A percentile compares a stretch with the other conserved stretches of the same genome.
Evolutionary conservation across 2,888 invertebrate species (phyloP).

Genomic region (Ditylenchus weischeri): DNA sequence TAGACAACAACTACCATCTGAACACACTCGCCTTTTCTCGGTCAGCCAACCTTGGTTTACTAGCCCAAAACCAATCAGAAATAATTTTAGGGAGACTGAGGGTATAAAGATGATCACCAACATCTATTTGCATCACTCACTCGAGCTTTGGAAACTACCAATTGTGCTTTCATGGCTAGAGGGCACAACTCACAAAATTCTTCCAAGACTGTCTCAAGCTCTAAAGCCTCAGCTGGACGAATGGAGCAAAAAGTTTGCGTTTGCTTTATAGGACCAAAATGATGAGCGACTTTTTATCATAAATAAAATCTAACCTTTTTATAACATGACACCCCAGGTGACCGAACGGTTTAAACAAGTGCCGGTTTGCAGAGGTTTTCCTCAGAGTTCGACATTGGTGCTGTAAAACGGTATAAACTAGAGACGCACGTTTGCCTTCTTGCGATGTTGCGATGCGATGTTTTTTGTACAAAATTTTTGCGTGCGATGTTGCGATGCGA

Average conservation of each 20-base stretch:
- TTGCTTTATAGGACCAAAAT: background rate
- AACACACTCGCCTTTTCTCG: conserved; percentile 24
- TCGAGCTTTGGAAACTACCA: conserved; percentile 74
- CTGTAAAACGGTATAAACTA: no score
- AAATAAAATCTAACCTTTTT: no score
- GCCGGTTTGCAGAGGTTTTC: no score
- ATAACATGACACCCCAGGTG: no score
- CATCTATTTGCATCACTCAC: conserved; percentile 71
- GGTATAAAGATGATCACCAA: conserved; percentile 71
- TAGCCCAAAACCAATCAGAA: no score
- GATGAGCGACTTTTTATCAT: background rate
- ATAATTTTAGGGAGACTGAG: conserved; percentile 41
- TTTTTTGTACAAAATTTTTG: no score
- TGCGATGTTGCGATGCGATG: no score
- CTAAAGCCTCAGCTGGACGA: conserved; percentile 23
- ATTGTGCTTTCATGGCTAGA: conserved; percentile 76
- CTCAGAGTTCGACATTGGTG: no score
- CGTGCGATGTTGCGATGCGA: no score
- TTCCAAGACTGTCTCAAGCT: conserved; percentile 22
- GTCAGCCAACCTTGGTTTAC: background rate
- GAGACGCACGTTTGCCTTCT: no score
- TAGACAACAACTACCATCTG: conserved; percentile 40
- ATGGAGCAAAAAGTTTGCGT: conserved; percentile 21
- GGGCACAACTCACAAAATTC: conserved; percentile 59
- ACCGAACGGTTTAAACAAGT: no score